Conservation (phyloP, 2,888 invertebrate genomes). For the Neuroscelio doddi region DNA sequence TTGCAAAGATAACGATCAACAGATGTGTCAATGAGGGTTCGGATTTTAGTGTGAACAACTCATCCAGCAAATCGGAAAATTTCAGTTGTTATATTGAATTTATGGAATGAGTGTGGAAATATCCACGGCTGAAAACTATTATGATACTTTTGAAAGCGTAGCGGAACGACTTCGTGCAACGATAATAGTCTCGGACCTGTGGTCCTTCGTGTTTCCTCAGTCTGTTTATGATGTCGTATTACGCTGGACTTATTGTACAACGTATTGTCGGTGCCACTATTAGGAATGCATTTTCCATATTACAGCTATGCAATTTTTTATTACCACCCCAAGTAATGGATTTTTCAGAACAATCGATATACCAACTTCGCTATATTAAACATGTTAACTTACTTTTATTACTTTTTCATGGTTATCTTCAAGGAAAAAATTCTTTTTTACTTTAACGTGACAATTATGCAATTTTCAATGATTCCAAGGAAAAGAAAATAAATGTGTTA, state of each 20-base stretch:
- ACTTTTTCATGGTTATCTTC: too few relatives aligned
- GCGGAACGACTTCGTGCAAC: constrained; percentile 41
- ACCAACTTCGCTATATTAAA: too few relatives aligned
- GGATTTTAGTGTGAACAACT: constrained; percentile 21
- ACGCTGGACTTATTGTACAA: constrained; percentile 22
- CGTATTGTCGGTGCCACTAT: constrained; percentile 17
- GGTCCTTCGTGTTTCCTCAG: constrained; percentile 37
- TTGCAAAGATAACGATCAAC: constrained; percentile 34
- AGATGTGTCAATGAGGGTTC: constrained; percentile 24
- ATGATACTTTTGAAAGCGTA: constrained; percentile 36
- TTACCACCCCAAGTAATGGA: constrained; percentile 17
- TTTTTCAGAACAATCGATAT: too few relatives aligned
- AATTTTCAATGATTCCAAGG: too few relatives aligned
- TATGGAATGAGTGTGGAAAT: constrained; percentile 43
- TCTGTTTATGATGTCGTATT: constrained; percentile 3
- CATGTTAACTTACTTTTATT: too few relatives aligned
- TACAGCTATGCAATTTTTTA: constrained; percentile 23
- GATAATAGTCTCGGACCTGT: constrained; percentile 43
- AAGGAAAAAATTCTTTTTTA: too few relatives aligned
- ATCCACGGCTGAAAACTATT: constrained; percentile 43
- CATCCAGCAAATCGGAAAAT: constrained; percentile 36
- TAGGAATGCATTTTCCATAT: constrained; percentile 33
- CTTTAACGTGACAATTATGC: too few relatives aligned
- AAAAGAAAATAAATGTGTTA: too few relatives aligned
- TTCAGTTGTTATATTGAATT: constrained; percentile 36